phyloP scores from a whole-genome alignment of 2,888 invertebrate species.

The Drosophila lutescens region DNA sequence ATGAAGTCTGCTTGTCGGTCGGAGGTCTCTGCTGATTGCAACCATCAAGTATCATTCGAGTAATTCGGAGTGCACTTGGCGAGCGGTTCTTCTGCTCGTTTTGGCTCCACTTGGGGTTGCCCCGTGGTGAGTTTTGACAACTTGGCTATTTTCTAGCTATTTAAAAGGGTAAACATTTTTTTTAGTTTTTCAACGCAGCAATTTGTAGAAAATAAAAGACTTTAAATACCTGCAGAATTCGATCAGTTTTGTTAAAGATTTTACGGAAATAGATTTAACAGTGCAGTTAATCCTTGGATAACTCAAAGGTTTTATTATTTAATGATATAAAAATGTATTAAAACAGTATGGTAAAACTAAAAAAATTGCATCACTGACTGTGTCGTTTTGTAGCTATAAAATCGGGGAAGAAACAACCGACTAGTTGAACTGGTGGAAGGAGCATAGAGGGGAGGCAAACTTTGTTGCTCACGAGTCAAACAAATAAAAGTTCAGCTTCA shows the following conservation, averaged over 20 bases:
- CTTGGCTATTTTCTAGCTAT: constrained; percentile 3
- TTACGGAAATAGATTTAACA: too few relatives aligned
- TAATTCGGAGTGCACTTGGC: constrained; percentile 73
- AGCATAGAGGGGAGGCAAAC: constrained; percentile 49
- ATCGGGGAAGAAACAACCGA: constrained; percentile 38
- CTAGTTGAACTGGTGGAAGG: constrained; percentile 16
- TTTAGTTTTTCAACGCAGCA: neutral
- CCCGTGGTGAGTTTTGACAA: constrained; percentile 1
- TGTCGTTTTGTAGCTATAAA: constrained; percentile 65
- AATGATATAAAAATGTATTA: too few relatives aligned
- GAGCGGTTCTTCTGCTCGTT: constrained; percentile 38
- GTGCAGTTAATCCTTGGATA: too few relatives aligned
- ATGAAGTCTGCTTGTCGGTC: constrained; percentile 61
- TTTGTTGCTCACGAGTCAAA: constrained; percentile 66
- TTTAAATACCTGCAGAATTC: too few relatives aligned
- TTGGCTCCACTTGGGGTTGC: constrained; percentile 29
- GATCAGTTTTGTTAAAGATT: too few relatives aligned
- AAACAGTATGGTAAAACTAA: neutral
- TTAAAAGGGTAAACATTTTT: neutral
- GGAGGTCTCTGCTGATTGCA: constrained; percentile 61
- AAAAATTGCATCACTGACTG: constrained; percentile 23
- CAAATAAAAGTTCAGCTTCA: constrained; percentile 71
- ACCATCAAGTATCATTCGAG: constrained; percentile 80
- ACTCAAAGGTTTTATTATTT: too few relatives aligned
- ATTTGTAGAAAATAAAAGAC: too few relatives aligned